Base-by-base conservation (phyloP, 2,113 vertebrate genomes). In the Hippopotamus amphibius region DNA sequence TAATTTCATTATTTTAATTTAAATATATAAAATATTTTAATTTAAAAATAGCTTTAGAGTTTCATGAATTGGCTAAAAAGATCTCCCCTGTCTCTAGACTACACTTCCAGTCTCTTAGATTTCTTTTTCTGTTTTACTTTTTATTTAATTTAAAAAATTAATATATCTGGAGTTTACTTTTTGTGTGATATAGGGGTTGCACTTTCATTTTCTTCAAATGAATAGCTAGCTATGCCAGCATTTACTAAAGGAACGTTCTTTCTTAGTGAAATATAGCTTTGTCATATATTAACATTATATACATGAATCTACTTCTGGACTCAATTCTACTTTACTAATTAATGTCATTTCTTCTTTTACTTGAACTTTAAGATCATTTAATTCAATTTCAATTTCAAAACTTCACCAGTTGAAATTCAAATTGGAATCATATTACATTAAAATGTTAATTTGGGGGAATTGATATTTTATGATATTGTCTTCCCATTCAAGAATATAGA, bases 351-450 rank as follows among this genome's bases (percentile, higher is more conserved):
- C 46, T 86, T 74, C 41, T 91, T 94, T 65, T 68, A 82, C 53
- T 69, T 87, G 68, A 91, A 87, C 65, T 89, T 79, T 72, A 95
- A 90, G 16, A 61, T 79, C 28, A 85, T 68, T 89, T 59, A 87
- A 15, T 63, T 66, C 13, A 46, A 90, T 88, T 88, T 68, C 7
- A 80, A 89, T 88, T 88, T 68, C 7, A 80, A 89, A 85, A 68
- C 43, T 9, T 80, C 19, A 74, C n/a, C 37, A 90, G 63, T 72
- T 96, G 46, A 95, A 93, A 86, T 85, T 95, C 48, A 84, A 92
- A 65, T 63, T 69, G 59, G n/a, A 82, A 87, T 63, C 15, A 0
- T 59, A 89, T 61, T 65, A 79, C 3, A 89, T 74, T 95, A 86
- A 96, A 74, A 69, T 43, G 14, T 55, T 90, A 96, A 83, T 57